Evolutionary conservation across 1,140 invertebrate genomes (phyloP).

Genomic region (Drosophila suzukii): DNA sequence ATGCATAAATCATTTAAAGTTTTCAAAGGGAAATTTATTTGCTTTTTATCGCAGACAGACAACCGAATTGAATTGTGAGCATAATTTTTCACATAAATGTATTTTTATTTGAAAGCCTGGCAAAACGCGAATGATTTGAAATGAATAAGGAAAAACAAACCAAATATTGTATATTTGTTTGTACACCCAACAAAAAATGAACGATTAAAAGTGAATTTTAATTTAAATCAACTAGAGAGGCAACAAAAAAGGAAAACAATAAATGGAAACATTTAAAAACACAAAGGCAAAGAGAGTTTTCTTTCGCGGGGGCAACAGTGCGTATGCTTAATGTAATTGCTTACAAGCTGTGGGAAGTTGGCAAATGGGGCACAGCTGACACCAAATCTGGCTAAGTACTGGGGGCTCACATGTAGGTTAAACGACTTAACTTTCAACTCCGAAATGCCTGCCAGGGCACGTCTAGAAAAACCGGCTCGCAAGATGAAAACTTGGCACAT

Average conservation of each 20-base stretch:
- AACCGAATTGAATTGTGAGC: constrained; percentile 27
- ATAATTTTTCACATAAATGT: constrained; percentile 7
- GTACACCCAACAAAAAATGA: constrained; percentile 41
- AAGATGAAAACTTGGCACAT: constrained; percentile 44
- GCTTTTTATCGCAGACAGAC: constrained; percentile 41
- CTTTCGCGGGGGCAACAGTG: constrained; percentile 15
- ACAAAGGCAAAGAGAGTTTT: constrained; percentile 1
- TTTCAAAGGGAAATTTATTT: constrained; percentile 17
- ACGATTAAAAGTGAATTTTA: constrained; percentile 67
- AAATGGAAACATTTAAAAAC: constrained; percentile 30
- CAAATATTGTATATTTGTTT: constrained; percentile 72
- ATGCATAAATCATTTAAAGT: constrained; percentile 48
- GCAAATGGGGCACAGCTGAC: constrained; percentile 17
- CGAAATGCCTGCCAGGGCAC: constrained; percentile 26
- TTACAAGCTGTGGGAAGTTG: background rate
- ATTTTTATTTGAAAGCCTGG: constrained; percentile 23
- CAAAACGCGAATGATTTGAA: constrained; percentile 53
- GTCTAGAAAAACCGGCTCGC: constrained; percentile 7
- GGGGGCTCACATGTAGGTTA: constrained; percentile 55
- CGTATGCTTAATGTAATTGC: constrained; percentile 72
- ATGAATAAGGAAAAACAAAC: constrained; percentile 27
- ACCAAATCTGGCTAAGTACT: constrained; percentile 65
- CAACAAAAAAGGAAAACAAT: constrained; percentile 43
- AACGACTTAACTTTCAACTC: constrained; percentile 65
- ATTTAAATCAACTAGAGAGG: constrained; percentile 64